Conservation (phyloP, 2,888 invertebrate genomes). For the Lycophotia porphyrea region DNA sequence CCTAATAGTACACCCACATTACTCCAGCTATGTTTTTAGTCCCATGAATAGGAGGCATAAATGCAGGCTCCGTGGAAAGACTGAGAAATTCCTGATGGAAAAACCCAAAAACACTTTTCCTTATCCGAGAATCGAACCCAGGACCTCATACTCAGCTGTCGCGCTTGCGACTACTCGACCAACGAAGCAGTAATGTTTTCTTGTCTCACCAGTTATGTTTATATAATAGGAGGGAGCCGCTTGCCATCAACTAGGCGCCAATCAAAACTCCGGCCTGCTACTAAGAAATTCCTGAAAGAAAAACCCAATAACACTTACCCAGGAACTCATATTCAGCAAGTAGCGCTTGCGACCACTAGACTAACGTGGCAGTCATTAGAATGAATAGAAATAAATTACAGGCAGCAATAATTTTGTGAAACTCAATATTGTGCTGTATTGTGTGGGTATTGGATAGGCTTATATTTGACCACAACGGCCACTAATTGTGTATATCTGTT, state of each 20-base stretch:
- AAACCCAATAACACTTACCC: background rate
- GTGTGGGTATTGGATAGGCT: background rate
- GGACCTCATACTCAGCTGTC: no score
- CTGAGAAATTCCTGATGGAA: no score
- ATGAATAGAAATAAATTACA: background rate
- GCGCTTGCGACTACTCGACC: no score
- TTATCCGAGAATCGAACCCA: no score
- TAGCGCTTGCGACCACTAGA: background rate
- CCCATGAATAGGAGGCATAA: no score
- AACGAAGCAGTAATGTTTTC: no score
- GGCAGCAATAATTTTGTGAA: background rate
- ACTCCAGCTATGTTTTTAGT: no score
- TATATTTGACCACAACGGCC: background rate
- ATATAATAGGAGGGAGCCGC: background rate
- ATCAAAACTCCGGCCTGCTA: fast-evolving
- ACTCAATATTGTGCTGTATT: background rate
- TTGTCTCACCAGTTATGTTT: no score
- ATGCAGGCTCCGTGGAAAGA: no score
- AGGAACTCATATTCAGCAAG: background rate
- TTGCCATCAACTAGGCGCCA: background rate
- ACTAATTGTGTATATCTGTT: background rate
- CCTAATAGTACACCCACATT: no score
- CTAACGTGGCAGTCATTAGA: background rate
- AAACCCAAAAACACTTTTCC: no score
- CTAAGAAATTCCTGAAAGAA: background rate